These are phyloP conservation scores for Agonopterix subpropinquella DNA, from an alignment of 2,888 invertebrate genomes.

Conservation along the genomic window DNA sequence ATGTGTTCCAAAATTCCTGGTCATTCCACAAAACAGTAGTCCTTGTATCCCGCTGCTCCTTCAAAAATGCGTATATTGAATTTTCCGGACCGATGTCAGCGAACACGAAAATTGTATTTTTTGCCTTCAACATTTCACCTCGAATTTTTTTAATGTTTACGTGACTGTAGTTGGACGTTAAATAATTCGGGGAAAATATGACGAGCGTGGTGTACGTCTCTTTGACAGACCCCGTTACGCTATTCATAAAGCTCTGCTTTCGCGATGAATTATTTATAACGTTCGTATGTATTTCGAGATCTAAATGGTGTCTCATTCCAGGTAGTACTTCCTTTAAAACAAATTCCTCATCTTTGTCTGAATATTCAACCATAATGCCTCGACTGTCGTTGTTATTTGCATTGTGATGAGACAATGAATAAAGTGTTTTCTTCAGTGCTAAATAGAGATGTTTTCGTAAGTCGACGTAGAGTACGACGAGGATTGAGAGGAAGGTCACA, in stretches of 20 bases:
- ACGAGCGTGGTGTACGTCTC: slow-evolving; percentile 36
- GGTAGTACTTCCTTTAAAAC: slow-evolving; percentile 51
- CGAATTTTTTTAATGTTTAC: slow-evolving; percentile 63
- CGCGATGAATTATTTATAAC: slow-evolving; percentile 6
- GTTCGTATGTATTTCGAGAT: slow-evolving; percentile 32
- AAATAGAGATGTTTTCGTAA: slow-evolving; percentile 9
- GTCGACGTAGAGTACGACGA: slow-evolving; percentile 1
- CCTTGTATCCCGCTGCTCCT: slow-evolving; percentile 50
- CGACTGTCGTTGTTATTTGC: slow-evolving; percentile 14
- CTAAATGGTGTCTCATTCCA: slow-evolving; percentile 36
- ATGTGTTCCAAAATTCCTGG: slow-evolving; percentile 51
- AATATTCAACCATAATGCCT: slow-evolving; percentile 39
- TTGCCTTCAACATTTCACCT: slow-evolving; percentile 52
- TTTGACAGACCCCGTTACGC: slow-evolving; percentile 27
- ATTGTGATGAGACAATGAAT: slow-evolving; percentile 12
- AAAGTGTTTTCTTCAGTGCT: slow-evolving; percentile 31
- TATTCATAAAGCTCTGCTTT: slow-evolving; percentile 27
- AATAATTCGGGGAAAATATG: slow-evolving; percentile 59
- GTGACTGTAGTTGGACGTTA: slow-evolving; percentile 53
- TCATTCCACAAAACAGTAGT: slow-evolving; percentile 55
- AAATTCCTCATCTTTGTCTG: slow-evolving; percentile 51
- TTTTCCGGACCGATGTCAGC: slow-evolving; percentile 58
- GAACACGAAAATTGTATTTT: slow-evolving; percentile 55
- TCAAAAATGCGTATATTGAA: slow-evolving; percentile 61
- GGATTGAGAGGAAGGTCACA: background rate